These are phyloP conservation scores for Astyanax mexicanus DNA, from an alignment of 2,797 vertebrate species.

Conservation along the genomic window DNA sequence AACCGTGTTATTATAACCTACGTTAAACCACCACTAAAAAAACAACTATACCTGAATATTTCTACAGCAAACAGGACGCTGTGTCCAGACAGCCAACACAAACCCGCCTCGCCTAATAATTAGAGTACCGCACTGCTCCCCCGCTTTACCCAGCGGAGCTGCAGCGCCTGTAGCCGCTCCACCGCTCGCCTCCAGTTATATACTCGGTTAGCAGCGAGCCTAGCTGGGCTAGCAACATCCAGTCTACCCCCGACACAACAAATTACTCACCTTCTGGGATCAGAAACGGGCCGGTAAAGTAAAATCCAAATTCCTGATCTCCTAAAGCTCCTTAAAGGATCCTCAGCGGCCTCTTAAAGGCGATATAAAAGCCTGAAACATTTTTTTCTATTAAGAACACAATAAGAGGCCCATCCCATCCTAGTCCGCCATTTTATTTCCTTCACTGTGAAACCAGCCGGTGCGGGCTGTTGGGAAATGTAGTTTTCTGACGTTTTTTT, in stretches of 20 bases:
- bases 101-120: too few species aligned
- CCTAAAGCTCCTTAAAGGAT: not conserved
- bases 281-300: not conserved
- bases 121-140: too few species aligned
- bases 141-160: too few species aligned
- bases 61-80: too few species aligned
- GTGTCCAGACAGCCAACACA: not conserved
- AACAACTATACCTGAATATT: too few species aligned
- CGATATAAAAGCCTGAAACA: constrained; percentile 5
- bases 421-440: constrained; percentile 78
- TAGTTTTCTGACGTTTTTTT: constrained; percentile 36
- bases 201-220: constrained; percentile 43
- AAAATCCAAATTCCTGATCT: constrained; percentile 7
- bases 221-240: too few species aligned
- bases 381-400: constrained; percentile 63
- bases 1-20: not conserved
- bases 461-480: constrained; percentile 70
- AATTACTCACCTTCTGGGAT: constrained; percentile 58
- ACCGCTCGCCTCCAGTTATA: not conserved
- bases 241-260: constrained; percentile 30
- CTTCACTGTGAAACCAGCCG: constrained; percentile 52
- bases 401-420: constrained; percentile 69
- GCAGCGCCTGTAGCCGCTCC: too few species aligned
- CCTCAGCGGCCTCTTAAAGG: constrained; percentile 6
- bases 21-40: not conserved